A percentile compares a stretch with the other conserved stretches of the same genome.
Conservation (phyloP, 2,113 vertebrate species). For the Poecile atricapillus region DNA sequence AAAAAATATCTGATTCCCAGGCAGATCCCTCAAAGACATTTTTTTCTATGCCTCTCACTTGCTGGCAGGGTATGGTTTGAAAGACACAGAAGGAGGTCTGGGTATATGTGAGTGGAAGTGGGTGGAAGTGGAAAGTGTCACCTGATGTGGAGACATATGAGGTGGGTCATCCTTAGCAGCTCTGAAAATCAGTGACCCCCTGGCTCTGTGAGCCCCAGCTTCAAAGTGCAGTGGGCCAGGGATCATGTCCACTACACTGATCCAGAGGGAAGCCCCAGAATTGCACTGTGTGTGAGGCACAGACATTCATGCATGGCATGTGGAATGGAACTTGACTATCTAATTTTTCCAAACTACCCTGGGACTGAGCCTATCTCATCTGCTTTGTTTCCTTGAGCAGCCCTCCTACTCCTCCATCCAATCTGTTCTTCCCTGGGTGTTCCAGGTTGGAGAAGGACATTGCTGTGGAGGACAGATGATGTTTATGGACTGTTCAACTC, state of each 20-base stretch:
- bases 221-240: not conserved
- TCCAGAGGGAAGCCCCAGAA: not conserved
- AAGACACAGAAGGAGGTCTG: not conserved
- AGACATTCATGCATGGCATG: not conserved
- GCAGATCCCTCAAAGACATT: not conserved
- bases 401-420: not conserved
- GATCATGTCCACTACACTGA: fast-evolving
- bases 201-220: not conserved
- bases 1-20: not conserved
- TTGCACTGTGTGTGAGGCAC: not conserved
- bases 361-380: not conserved
- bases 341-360: not conserved
- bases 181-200: not conserved
- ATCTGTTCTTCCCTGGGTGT: not conserved
- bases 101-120: not conserved
- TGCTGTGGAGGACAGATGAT: not conserved
- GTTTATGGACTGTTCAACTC: not conserved
- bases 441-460: not conserved
- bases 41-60: not conserved
- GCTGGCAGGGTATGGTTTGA: not conserved
- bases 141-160: fast-evolving
- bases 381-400: not conserved
- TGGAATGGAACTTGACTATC: not conserved
- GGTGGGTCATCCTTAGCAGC: not conserved
- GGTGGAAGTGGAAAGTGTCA: not conserved